Base-by-base conservation (phyloP, 2,888 invertebrate species). In the Microplitis manilae region DNA sequence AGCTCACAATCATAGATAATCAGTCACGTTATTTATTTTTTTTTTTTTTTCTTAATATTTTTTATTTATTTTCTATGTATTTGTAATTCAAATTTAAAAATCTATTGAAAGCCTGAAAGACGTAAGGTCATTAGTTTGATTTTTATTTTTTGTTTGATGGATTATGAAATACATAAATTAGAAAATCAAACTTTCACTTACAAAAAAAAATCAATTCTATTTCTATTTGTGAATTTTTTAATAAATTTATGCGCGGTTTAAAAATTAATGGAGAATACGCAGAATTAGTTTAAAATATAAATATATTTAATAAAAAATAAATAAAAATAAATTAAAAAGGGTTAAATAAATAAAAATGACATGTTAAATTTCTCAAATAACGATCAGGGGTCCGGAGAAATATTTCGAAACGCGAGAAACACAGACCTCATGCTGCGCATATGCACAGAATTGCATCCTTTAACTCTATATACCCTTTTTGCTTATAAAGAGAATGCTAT, bases 351-450 rank as follows among this genome's bases (percentile, higher is more conserved):
- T 17, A 71, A 62, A 71, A 71, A 30, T 61, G 65, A 65, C 50
- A 73, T 65, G 60, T 13, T 73, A 50, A 73, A 73, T 73, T 70
- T 73, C 65, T 77, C 77, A 73, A 77, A 77, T 77, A 74, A 77
- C 73, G 77, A 77, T 77, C 77, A 65, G 73, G 73, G 73, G 70
- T 70, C 69, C 69, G 81, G 85, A 85, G 86, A 86, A 85, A 86
- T 85, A 84, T 84, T 83, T 85, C 84, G 83, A 84, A 86, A 85
- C 84, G 85, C 86, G 85, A 87, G 87, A 86, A 88, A 88, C 88
- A 88, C 83, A 85, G 88, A 83, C 86, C 84, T 84, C 89, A 88
- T 85, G 88, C 83, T 84, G 89, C 79, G 87, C 30, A 30, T 73
- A 67, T 75, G 71, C 77, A 73, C 64, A 73, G 20, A 65, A 73